Evolutionary conservation across 2,113 vertebrate species (phyloP), one percentile per base, ranked within the genome.

Genomic region (Ursus arctos): DNA sequence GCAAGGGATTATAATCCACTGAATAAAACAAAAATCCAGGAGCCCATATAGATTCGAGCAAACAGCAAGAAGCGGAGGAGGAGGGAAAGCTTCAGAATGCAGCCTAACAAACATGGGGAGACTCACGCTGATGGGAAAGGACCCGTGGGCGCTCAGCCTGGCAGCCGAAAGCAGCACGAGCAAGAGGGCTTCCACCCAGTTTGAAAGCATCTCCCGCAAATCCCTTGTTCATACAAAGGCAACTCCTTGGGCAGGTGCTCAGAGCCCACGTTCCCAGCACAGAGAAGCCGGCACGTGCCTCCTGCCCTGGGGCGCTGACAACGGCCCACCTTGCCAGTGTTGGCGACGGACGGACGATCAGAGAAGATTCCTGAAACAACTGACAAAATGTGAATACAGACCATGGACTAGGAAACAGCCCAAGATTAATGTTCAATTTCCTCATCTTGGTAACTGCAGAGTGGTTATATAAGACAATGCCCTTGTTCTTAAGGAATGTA

Each of bases 131-230:
- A 4, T 1, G 61, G 7, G 16, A 26, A 53, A 36, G 18, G 49
- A 36, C 31, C 10, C 0, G 0, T 0, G 2, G 47, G 2, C 4
- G 21, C 36, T 4, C 1, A 43, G 16, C 55, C 59, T 0, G 1
- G 28, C 5, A 1, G 77, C n/a, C 18, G 26, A 53, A n/a, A 82
- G n/a, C 0, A 4, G 43, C 57, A 43, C 1, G 59, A 74, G 31
- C 19, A 63, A 21, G 10, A 31, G 31, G 43, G 43, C 10, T 19
- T 33, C 22, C n/a, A 61, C 18, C 14, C 0, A 33, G 26, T 22
- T 33, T 80, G 51, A 76, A 40, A 88, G 43, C 2, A 31, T 26
- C 55, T 65, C 80, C 67, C 55, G 51, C 28, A 69, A 76, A 40
- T 81, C 21, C n/a, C 61, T 36, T 69, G 43, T 72, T 31, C 31